These are phyloP conservation scores for Eupithecia tripunctaria DNA, from an alignment of 2,888 invertebrate species.

Conservation along the genomic window DNA sequence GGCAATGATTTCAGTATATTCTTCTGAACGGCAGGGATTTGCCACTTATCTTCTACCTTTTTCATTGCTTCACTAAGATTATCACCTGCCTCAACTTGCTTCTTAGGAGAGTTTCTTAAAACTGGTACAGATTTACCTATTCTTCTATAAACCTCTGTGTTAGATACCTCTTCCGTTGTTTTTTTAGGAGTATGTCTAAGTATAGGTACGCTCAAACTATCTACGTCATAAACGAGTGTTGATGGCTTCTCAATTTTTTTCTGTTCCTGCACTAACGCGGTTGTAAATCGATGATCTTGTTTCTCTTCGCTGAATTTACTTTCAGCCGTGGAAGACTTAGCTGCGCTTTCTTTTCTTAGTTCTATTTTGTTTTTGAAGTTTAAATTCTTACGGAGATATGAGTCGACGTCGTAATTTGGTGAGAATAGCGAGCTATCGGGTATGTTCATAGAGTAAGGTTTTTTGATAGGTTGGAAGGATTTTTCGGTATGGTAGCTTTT, in stretches of 20 bases:
- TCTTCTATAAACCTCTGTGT: background rate
- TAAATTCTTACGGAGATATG: conserved; percentile 70
- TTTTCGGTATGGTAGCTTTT: conserved; percentile 54
- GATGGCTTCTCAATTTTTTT: conserved; percentile 24
- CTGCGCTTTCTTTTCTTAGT: background rate
- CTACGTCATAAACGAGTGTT: conserved; percentile 26
- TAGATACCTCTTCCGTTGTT: conserved; percentile 23
- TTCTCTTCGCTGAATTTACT: background rate
- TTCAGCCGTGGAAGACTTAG: background rate
- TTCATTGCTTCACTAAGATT: conserved; percentile 72
- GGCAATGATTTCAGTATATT: conserved; percentile 81
- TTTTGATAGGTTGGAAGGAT: conserved; percentile 59
- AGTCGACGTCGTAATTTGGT: conserved; percentile 73
- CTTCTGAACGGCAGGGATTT: conserved; percentile 87
- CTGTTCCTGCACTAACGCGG: conserved; percentile 56
- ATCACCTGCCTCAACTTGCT: conserved; percentile 36
- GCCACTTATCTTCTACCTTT: conserved; percentile 75
- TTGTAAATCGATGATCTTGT: conserved; percentile 40
- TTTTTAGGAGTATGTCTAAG: conserved; percentile 80
- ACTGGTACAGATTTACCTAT: conserved; percentile 68
- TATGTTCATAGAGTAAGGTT: conserved; percentile 76
- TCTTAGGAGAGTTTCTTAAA: conserved; percentile 80
- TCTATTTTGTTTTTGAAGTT: conserved; percentile 60
- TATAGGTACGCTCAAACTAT: conserved; percentile 75
- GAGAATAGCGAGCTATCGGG: conserved; percentile 75